Evolutionary conservation across 2,113 vertebrate genomes (phyloP).

Genomic region (Rhadina sibilatrix): DNA sequence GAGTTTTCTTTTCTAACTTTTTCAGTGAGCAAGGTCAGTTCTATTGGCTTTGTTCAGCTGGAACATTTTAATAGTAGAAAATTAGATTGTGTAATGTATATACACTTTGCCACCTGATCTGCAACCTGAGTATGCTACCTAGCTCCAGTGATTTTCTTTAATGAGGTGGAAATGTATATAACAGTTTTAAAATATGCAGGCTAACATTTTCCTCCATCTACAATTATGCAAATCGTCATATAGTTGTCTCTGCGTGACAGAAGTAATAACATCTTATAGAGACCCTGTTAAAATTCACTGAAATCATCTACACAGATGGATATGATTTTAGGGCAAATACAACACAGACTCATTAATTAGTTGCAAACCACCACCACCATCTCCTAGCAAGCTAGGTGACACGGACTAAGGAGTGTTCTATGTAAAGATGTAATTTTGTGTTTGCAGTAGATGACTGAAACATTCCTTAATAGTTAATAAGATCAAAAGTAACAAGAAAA

Average conservation of each 20-base stretch:
- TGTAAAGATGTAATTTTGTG: not conserved
- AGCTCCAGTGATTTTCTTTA: slow-evolving; percentile 38
- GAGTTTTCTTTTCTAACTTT: slow-evolving; percentile 11
- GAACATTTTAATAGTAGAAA: slow-evolving; percentile 9
- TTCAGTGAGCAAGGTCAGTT: slow-evolving; percentile 17
- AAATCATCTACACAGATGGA: slow-evolving; percentile 27
- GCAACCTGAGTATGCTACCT: not conserved
- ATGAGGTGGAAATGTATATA: slow-evolving; percentile 20
- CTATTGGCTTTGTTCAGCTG: slow-evolving; percentile 10
- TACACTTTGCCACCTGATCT: slow-evolving; percentile 10
- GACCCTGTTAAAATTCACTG: slow-evolving; percentile 35
- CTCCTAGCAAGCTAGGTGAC: not conserved
- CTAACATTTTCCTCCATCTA: slow-evolving; percentile 13
- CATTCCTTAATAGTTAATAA: not conserved
- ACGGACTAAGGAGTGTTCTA: fast-evolving
- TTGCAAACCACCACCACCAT: not conserved
- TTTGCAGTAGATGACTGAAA: not conserved
- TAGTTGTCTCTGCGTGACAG: slow-evolving; percentile 1
- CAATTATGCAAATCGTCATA: slow-evolving; percentile 34
- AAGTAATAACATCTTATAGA: slow-evolving; percentile 28
- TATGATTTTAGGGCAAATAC: slow-evolving; percentile 32
- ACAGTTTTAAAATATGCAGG: slow-evolving; percentile 40
- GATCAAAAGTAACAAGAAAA: not conserved
- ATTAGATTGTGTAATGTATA: not conserved
- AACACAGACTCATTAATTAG: slow-evolving; percentile 43